Percentiles rank a stretch among this genome's conserved stretches.
Conservation (phyloP, 2,797 vertebrate species). For the Enteromius trimaculatus region DNA sequence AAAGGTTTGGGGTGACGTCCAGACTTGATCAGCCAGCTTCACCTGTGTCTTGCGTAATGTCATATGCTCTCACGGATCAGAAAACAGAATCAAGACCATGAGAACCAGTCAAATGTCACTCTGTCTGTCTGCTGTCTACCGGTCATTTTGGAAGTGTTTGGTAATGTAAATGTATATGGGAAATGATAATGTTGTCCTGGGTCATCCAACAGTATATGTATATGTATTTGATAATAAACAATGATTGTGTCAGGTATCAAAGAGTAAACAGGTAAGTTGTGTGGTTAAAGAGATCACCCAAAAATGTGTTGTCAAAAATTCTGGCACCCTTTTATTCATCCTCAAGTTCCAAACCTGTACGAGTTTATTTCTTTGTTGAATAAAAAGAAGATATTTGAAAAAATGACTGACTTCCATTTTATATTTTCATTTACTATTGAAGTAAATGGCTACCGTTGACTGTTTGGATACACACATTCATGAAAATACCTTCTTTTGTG, state of each 20-base stretch:
- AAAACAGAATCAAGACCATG: neutral
- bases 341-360: neutral
- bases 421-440: neutral
- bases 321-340: neutral
- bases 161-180: neutral
- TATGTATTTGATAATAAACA: neutral
- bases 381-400: neutral
- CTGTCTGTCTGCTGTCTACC: neutral
- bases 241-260: neutral
- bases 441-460: neutral
- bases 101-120: neutral
- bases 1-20: neutral
- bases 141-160: neutral
- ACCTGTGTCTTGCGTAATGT: neutral
- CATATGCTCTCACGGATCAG: neutral
- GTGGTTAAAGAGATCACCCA: neutral
- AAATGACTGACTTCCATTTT: neutral
- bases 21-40: conserved; percentile 29
- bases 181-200: neutral
- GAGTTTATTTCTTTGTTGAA: neutral
- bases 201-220: neutral
- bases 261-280: neutral
- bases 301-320: neutral
- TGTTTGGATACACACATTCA: neutral
- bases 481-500: neutral